Conservation (phyloP, 2,888 invertebrate genomes). For the Tetramorium bicarinatum region DNA sequence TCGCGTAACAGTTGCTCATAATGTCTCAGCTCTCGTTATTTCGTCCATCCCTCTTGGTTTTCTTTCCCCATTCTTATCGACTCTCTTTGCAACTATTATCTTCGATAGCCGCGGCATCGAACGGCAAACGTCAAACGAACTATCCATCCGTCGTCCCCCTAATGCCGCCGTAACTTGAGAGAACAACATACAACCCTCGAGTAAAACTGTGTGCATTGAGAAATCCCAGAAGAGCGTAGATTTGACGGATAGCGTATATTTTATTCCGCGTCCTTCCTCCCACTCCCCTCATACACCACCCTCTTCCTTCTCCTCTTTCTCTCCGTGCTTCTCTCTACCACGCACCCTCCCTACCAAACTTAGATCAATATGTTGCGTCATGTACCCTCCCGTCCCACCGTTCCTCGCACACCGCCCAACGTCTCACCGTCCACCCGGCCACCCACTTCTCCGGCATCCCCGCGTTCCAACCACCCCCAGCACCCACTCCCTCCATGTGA, state of each 20-base stretch:
- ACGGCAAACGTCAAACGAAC: background rate
- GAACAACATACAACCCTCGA: background rate
- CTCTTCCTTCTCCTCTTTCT: constrained; percentile 6
- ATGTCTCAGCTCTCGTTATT: constrained; percentile 21
- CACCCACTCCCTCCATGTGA: constrained; percentile 51
- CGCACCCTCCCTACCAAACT: constrained; percentile 79
- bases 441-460: constrained; percentile 70
- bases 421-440: constrained; percentile 71
- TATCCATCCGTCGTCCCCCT: background rate
- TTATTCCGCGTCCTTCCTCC: constrained; percentile 45
- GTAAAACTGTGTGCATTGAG: constrained; percentile 31
- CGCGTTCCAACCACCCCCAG: constrained; percentile 56
- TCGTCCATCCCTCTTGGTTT: background rate
- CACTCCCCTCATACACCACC: constrained; percentile 2
- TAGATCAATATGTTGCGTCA: constrained; percentile 86
- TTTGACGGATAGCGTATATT: constrained; percentile 74
- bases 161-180: background rate
- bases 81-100: background rate
- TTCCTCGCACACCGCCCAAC: constrained; percentile 73
- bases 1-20: background rate
- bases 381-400: constrained; percentile 74
- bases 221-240: constrained; percentile 68
- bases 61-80: background rate
- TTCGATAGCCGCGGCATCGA: background rate
- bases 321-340: constrained; percentile 60